Evolutionary conservation across 53 echinoderm and acorn worm species (phyloP).

Genomic region (Holothuria scabra): DNA sequence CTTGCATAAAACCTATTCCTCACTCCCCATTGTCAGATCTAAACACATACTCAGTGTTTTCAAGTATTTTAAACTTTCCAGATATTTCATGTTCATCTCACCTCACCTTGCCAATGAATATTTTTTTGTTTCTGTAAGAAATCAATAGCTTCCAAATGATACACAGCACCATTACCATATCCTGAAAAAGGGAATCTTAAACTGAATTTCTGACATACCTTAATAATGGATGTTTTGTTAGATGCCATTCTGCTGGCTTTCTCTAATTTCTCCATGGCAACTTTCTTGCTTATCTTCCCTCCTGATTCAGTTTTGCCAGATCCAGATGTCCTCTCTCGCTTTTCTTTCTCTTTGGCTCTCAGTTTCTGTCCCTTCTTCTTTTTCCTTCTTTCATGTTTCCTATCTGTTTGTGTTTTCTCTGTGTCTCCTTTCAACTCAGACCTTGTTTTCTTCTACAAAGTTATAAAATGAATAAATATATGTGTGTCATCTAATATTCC

Average conservation of each 20-base stretch:
- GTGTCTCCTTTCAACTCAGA: constrained; percentile 82
- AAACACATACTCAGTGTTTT: too few relatives aligned
- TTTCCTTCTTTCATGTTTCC: constrained; percentile 68
- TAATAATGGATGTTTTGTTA: constrained; percentile 78
- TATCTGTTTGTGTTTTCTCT: constrained; percentile 79
- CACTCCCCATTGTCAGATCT: too few relatives aligned
- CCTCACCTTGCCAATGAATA: too few relatives aligned
- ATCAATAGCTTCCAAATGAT: too few relatives aligned
- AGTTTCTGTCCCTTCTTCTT: constrained; percentile 81
- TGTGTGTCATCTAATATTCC: too few relatives aligned
- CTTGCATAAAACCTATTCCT: too few relatives aligned
- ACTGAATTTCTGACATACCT: constrained; percentile 55
- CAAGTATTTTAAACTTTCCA: too few relatives aligned
- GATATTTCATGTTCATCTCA: too few relatives aligned
- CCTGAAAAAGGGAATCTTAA: too few relatives aligned
- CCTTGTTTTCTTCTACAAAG: constrained; percentile 67
- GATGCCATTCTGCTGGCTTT: constrained; percentile 79
- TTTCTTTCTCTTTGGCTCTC: constrained; percentile 63
- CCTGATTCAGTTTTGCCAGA: constrained; percentile 66
- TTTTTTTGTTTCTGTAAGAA: too few relatives aligned
- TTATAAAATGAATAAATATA: not conserved
- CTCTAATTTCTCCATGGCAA: constrained; percentile 74
- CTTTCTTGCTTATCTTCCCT: constrained; percentile 73
- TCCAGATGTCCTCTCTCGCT: constrained; percentile 63
- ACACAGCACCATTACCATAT: too few relatives aligned